Base-by-base conservation (phyloP, 2,888 invertebrate species). In the Dolomedes plantarius region DNA sequence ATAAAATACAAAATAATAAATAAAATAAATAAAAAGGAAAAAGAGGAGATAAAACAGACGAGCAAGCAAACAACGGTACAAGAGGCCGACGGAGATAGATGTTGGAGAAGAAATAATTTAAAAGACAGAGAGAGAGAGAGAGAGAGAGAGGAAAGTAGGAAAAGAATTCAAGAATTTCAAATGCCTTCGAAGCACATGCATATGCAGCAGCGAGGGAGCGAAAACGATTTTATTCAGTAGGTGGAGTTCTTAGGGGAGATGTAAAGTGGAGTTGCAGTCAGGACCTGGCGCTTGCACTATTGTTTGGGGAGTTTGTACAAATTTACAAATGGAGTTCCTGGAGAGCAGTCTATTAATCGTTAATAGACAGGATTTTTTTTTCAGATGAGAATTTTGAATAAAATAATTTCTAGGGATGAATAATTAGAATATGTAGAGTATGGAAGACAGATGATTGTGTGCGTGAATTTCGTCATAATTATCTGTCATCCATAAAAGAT, bases 11-110 rank as follows among this genome's bases (percentile, higher is more conserved):
- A 23, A 31, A 69, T 16, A 16, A 41, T 13, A 9, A 41, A 16
- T n/a, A n/a, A n/a, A n/a, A n/a, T n/a, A n/a, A n/a, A n/a, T 31
- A n/a, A 32, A 41, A 65, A 50, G 50, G 46, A 29, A 69, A 81
- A 16, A 46, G 16, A 46, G 16, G 29, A 72, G 50, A 36, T 81
- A 50, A 74, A 83, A 77, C 75, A 76, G 82, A 82, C 65, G 82
- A 71, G 76, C 83, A 85, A 85, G 77, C 83, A 83, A 83, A 31
- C 77, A 85, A 76, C 83, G 65, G 65, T 76, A 65, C 83, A 39
- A 56, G 56, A 78, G 67, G 50, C 56, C 50, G 77, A 77, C 41
- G 77, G 29, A 27, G 31, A 65, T 29, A 65, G 65, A 29, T 28
- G 39, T 23, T 16, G 32, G 67, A 71, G 71, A 64, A 76, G 76